Percentiles rank a stretch among this genome's conserved stretches.
These are phyloP conservation scores for Pachypanchax playfairii DNA, from an alignment of 2,113 vertebrate genomes.

Conservation along the genomic window DNA sequence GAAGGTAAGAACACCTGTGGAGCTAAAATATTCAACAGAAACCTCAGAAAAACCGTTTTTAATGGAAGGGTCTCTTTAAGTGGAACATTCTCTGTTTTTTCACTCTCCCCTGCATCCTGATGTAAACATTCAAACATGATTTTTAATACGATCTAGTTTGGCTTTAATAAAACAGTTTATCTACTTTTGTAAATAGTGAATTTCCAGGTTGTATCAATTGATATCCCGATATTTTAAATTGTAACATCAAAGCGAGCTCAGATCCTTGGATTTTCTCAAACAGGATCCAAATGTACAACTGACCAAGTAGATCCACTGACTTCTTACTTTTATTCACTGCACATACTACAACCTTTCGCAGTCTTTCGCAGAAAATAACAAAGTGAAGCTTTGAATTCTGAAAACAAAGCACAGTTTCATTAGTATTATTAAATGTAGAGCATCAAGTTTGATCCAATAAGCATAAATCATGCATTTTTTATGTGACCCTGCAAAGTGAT, in stretches of 20 bases:
- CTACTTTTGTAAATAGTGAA: too few species aligned
- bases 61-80: too few species aligned
- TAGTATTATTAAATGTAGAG: slow-evolving; percentile 29
- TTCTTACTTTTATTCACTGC: not conserved
- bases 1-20: too few species aligned
- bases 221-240: not conserved
- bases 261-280: slow-evolving; percentile 19
- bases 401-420: slow-evolving; percentile 3
- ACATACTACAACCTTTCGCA: not conserved
- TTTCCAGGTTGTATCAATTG: not conserved
- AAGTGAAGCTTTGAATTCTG: not conserved
- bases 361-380: not conserved
- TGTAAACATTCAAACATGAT: too few species aligned
- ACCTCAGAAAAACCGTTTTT: too few species aligned
- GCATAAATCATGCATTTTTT: slow-evolving; percentile 54
- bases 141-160: not conserved
- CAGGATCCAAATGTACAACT: slow-evolving; percentile 5
- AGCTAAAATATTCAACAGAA: too few species aligned
- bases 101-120: too few species aligned
- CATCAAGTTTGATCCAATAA: slow-evolving; percentile 11
- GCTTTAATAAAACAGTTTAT: not conserved
- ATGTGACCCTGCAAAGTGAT: slow-evolving; percentile 35
- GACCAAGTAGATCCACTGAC: slow-evolving; percentile 14
- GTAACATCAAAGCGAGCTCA: slow-evolving; percentile 11
- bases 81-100: too few species aligned